These are phyloP conservation scores for Turritopsis rubra DNA, from an alignment of 30 jellyfish, hydroid and myxozoan genomes.

Conservation along the genomic window DNA sequence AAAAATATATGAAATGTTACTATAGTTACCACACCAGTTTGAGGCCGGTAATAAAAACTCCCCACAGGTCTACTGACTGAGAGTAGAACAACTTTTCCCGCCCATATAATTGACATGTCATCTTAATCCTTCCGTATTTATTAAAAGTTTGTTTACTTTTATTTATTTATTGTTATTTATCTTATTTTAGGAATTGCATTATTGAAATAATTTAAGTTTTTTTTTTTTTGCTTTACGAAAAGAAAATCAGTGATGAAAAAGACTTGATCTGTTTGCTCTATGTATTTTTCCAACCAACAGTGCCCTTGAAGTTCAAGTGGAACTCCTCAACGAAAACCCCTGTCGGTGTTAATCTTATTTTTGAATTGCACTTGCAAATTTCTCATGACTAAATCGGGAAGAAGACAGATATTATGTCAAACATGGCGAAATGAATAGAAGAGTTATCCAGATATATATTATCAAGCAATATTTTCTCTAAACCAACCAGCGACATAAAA, in stretches of 20 bases:
- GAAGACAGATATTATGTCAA: background rate
- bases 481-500: no score
- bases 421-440: background rate
- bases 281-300: background rate
- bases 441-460: no score
- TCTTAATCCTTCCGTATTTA: background rate
- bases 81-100: no score
- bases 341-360: background rate
- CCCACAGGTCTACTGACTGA: no score
- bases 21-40: no score
- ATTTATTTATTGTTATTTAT: no score
- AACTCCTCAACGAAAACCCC: background rate
- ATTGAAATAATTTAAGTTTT: no score
- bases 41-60: no score
- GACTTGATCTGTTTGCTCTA: background rate
- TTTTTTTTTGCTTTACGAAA: background rate
- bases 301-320: background rate
- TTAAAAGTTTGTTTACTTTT: background rate
- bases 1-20: no score
- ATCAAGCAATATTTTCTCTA: no score
- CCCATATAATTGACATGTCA: background rate
- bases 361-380: no score
- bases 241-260: background rate
- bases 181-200: background rate
- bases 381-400: background rate